Percentiles rank a stretch among this genome's conserved stretches.
Conservation (phyloP, 2,113 vertebrate species). For the Irena cyanogastra region DNA sequence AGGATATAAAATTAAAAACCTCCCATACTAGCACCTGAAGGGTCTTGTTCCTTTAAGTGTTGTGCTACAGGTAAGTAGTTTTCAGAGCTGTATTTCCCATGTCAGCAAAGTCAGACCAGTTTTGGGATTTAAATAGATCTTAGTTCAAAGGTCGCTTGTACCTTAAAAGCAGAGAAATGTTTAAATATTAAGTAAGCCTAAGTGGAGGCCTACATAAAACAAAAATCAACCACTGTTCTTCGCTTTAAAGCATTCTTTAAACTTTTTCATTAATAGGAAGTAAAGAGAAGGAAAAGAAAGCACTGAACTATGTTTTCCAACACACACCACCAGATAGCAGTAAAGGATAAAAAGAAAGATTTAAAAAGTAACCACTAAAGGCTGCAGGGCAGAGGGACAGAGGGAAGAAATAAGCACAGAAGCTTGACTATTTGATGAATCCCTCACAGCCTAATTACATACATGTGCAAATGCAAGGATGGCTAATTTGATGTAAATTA, state of each 20-base stretch:
- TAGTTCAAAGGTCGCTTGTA: not conserved
- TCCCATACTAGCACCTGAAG: not conserved
- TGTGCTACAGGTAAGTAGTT: not conserved
- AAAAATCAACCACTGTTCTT: not conserved
- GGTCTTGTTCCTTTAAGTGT: not conserved
- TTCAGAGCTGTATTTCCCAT: not conserved
- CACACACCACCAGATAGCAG: conserved; percentile 27
- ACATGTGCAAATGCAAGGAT: not conserved
- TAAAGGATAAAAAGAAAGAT: conserved; percentile 13
- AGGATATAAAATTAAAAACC: not conserved
- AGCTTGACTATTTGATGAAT: not conserved
- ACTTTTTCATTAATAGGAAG: not conserved
- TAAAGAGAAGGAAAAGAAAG: not conserved
- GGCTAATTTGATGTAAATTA: not conserved
- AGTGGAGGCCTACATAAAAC: not conserved
- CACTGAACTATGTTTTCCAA: not conserved
- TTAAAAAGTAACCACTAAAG: not conserved
- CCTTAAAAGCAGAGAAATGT: not conserved
- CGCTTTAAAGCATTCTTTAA: not conserved
- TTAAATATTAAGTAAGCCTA: not conserved
- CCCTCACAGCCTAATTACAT: not conserved
- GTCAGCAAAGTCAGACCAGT: not conserved
- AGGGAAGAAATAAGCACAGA: not conserved
- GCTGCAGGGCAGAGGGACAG: not conserved
- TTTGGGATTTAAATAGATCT: not conserved